A percentile compares a stretch with the other conserved stretches of the same genome.
phyloP scores from a whole-genome alignment of 2,888 invertebrate species.

The Hyles lineata region DNA sequence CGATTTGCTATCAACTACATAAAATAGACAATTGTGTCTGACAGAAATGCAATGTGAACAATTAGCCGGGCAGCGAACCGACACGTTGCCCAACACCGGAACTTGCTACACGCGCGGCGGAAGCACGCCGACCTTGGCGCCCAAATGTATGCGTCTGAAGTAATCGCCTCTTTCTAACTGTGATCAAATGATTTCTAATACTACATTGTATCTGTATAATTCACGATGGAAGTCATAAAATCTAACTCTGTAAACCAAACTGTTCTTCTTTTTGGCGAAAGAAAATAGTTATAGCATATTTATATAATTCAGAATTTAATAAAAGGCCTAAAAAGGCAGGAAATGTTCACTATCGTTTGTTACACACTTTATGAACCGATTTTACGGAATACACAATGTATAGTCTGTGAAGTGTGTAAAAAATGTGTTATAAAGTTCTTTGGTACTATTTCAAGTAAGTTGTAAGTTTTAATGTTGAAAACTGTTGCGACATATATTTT shows the following conservation, averaged over 20 bases:
- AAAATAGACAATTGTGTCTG: conserved; percentile 46
- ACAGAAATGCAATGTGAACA: conserved; percentile 59
- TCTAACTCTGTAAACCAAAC: neutral
- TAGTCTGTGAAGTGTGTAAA: too few species aligned
- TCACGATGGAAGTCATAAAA: conserved; percentile 12
- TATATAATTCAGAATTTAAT: too few species aligned
- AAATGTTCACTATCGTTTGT: too few species aligned
- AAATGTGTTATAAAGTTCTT: too few species aligned
- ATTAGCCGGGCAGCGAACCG: conserved; percentile 62
- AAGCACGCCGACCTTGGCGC: conserved; percentile 73
- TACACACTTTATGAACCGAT: too few species aligned
- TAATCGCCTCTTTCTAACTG: conserved; percentile 50
- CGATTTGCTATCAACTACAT: conserved; percentile 17
- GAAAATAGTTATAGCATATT: neutral
- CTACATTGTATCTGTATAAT: conserved; percentile 29
- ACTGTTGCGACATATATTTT: too few species aligned
- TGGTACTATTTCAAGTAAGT: too few species aligned
- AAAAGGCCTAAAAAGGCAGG: too few species aligned
- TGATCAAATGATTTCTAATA: conserved; percentile 55
- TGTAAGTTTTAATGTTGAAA: too few species aligned
- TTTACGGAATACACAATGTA: too few species aligned
- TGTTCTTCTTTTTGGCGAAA: neutral
- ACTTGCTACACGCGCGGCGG: conserved; percentile 73
- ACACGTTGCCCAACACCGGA: conserved; percentile 75
- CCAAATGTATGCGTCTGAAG: conserved; percentile 54